Base-by-base conservation (phyloP, 2,113 vertebrate genomes). In the Dascyllus trimaculatus region DNA sequence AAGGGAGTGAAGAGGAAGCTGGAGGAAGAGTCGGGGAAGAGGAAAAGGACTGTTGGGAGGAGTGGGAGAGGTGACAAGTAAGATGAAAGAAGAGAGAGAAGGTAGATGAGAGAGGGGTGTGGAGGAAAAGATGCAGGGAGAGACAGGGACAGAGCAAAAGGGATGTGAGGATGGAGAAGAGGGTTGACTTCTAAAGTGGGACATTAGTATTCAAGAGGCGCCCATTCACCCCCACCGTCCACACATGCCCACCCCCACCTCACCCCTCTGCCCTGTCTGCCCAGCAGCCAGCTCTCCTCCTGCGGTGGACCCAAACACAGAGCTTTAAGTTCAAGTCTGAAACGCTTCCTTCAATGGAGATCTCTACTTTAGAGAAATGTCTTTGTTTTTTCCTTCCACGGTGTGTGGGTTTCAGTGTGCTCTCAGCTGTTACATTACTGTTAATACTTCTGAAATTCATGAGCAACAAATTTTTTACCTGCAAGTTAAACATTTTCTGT, bases 201-300 rank as follows among this genome's bases (percentile, higher is more conserved):
- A 91, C 86, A 99, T 98, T 97, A 97, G 96, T 96, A 98, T 97
- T 96, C 96, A 95, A 78, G 84, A 71, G 13, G 82, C 88, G 81
- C 40, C 45, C 63, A 38, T 77, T 58, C 35, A 38, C 71, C 69
- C 79, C 78, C 59, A 43, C 45, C 32, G 7, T 10, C 10, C 46
- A n/a, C 43, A 71, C 54, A 71, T 22, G 14, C 68, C 51, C 71
- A 61, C 71, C 69, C 73, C 49, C 64, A 76, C 80, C 80, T 79
- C 86, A 83, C 86, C 88, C 82, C 40, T 68, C 83, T 77, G 83
- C 89, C 85, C 86, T 58, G 81, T 78, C 85, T 84, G 82, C 89
- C 88, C 91, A 82, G 85, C 57, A 45, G 76, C 80, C 85, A 40
- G 75, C 71, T 78, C 82, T 83, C 82, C 75, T 75, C 78, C 86